These are phyloP conservation scores for Buteo buteo DNA, from an alignment of 2,113 vertebrate species.

Conservation along the genomic window DNA sequence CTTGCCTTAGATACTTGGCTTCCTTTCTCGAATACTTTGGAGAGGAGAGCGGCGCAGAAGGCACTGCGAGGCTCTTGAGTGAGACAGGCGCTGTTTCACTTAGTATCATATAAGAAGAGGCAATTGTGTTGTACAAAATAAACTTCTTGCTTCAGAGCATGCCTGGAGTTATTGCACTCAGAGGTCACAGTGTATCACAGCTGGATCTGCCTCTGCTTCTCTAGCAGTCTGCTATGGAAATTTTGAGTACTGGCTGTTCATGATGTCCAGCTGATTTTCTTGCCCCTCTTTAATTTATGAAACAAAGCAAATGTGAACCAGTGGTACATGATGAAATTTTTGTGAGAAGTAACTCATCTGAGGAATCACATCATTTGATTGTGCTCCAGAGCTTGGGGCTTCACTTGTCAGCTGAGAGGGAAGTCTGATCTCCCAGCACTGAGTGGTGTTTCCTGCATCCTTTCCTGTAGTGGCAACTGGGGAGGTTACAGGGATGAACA, in stretches of 20 bases:
- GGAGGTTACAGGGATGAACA: background rate
- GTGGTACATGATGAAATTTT: background rate
- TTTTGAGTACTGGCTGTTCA: background rate
- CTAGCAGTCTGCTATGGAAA: background rate
- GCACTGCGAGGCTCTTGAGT: background rate
- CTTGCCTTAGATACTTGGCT: constrained; percentile 31
- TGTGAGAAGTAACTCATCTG: background rate
- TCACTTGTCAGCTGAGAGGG: background rate
- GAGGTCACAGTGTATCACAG: background rate
- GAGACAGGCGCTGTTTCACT: background rate
- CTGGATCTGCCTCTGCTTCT: background rate
- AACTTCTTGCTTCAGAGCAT: background rate
- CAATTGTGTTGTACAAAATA: background rate
- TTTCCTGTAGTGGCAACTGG: background rate
- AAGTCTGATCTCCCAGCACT: background rate
- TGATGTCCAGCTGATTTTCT: background rate
- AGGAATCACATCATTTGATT: background rate
- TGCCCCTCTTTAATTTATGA: background rate
- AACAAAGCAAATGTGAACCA: background rate
- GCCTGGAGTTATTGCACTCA: background rate
- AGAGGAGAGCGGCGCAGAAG: background rate
- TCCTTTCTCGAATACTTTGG: background rate
- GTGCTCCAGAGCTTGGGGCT: background rate
- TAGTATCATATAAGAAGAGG: background rate
- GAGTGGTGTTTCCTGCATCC: background rate